Evolutionary conservation across 53 echinoderm and acorn worm species (phyloP).

Genomic region (Echinometra lucunter): DNA sequence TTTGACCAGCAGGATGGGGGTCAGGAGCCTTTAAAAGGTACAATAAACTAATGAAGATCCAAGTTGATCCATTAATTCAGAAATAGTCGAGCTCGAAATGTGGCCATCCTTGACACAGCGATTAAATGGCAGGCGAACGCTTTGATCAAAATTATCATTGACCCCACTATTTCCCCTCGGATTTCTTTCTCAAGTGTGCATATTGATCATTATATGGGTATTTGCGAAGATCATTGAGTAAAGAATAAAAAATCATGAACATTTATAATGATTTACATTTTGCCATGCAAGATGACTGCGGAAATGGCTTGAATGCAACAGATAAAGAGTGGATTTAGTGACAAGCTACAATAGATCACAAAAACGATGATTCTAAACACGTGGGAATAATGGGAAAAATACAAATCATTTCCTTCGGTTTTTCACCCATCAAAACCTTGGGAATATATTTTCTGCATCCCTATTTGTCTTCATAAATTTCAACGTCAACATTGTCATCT

Average conservation of each 20-base stretch:
- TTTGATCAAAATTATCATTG: constrained; percentile 41
- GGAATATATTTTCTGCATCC: no score
- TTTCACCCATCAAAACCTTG: no score
- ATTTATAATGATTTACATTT: neutral
- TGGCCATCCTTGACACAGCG: constrained; percentile 32
- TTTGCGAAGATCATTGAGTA: neutral
- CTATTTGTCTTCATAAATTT: no score
- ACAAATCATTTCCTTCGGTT: no score
- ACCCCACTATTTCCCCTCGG: neutral
- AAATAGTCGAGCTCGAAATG: neutral
- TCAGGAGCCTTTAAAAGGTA: neutral
- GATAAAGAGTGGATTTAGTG: neutral
- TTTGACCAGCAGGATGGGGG: neutral
- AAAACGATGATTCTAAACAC: no score
- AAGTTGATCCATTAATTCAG: constrained; percentile 31
- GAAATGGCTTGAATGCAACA: neutral
- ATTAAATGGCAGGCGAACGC: constrained; percentile 6
- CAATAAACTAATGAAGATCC: constrained; percentile 46
- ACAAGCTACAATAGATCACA: neutral
- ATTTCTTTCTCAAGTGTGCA: neutral
- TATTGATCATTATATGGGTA: neutral
- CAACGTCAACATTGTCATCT: no score
- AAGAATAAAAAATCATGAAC: neutral
- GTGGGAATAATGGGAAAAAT: no score
- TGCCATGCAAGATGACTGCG: neutral